Percentiles rank a stretch among this genome's conserved stretches.
phyloP scores from a whole-genome alignment of 2,797 vertebrate genomes.

The Chlorospingus semifuscus region DNA sequence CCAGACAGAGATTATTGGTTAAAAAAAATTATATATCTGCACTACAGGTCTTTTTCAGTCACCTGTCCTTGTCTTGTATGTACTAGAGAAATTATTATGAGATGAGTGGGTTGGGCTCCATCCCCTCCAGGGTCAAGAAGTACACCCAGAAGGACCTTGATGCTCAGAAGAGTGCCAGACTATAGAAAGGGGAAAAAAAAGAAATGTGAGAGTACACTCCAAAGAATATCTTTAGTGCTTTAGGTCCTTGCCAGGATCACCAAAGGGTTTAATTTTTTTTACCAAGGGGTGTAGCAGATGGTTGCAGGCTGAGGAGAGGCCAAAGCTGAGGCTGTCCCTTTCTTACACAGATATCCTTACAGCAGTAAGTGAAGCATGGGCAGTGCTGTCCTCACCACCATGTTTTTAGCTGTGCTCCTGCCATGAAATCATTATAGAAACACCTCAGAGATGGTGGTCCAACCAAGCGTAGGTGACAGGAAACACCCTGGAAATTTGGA shows the following conservation, averaged over 20 bases:
- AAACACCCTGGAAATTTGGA: not conserved
- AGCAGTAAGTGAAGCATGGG: not conserved
- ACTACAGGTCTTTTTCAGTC: slow-evolving; percentile 22
- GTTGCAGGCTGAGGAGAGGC: not conserved
- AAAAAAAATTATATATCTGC: not conserved
- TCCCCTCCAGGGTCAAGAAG: not conserved
- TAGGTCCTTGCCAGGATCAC: not conserved
- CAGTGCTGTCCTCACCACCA: not conserved
- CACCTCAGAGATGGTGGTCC: not conserved
- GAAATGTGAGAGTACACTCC: not conserved
- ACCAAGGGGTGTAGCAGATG: not conserved
- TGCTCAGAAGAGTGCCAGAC: not conserved
- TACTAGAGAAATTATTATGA: not conserved
- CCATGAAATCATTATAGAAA: not conserved
- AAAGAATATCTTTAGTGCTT: not conserved
- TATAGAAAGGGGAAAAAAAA: not conserved
- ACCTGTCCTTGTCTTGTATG: not conserved
- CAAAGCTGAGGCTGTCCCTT: not conserved
- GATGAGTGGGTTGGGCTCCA: not conserved
- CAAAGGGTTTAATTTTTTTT: not conserved
- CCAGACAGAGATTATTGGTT: slow-evolving; percentile 14
- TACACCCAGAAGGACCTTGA: not conserved
- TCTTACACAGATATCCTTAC: not conserved
- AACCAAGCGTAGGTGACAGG: fast-evolving
- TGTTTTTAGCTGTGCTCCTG: not conserved